A percentile compares a stretch with the other conserved stretches of the same genome.
These are phyloP conservation scores for Gasterosteus nipponicus DNA, from an alignment of 2,113 vertebrate genomes.

Conservation along the genomic window DNA sequence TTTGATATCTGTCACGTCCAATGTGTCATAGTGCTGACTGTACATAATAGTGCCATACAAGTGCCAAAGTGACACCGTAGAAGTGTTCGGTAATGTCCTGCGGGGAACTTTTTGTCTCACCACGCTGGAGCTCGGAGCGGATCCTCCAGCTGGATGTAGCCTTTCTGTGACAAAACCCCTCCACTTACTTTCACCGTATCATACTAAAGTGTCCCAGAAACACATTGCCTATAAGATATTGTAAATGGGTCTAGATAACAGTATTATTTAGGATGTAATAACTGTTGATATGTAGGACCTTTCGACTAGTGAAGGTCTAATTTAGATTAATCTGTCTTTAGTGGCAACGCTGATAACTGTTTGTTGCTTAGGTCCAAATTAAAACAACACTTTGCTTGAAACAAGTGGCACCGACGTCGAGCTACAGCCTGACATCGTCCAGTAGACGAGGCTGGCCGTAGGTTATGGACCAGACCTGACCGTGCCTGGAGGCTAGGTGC, in stretches of 20 bases:
- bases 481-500: conserved; percentile 65
- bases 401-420: conserved; percentile 56
- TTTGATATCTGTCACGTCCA: conserved; percentile 50
- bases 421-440: conserved; percentile 53
- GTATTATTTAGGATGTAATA: conserved; percentile 74
- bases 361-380: conserved; percentile 65
- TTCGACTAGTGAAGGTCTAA: conserved; percentile 67
- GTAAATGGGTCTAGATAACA: conserved; percentile 74
- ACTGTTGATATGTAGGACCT: conserved; percentile 74
- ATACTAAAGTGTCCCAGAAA: conserved; percentile 68
- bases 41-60: conserved; percentile 77
- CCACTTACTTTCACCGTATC: conserved; percentile 63
- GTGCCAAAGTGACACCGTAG: conserved; percentile 79
- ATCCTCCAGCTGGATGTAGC: conserved; percentile 75
- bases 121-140: conserved; percentile 65
- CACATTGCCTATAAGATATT: conserved; percentile 76
- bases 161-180: conserved; percentile 68
- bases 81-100: conserved; percentile 71
- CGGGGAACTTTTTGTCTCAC: conserved; percentile 62
- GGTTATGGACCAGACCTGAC: conserved; percentile 55
- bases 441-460: conserved; percentile 42
- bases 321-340: conserved; percentile 64
- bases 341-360: conserved; percentile 59
- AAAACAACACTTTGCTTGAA: conserved; percentile 59
- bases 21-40: conserved; percentile 69